Conservation (phyloP, 2,113 vertebrate species). For the Nesoenas mayeri region DNA sequence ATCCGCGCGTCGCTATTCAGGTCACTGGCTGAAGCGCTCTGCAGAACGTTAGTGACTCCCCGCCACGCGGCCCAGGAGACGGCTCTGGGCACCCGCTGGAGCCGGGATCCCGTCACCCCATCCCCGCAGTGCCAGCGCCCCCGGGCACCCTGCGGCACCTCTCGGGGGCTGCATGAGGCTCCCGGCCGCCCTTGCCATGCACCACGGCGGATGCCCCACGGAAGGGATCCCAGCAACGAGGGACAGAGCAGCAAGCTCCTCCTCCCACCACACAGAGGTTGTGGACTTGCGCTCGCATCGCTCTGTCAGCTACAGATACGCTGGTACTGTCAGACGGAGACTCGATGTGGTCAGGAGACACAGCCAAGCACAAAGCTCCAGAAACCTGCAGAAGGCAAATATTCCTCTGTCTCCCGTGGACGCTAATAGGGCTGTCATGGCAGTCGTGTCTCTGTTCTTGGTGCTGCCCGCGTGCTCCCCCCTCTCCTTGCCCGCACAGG, state of each 20-base stretch:
- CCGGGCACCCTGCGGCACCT: rapidly evolving
- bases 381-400: constrained; percentile 7
- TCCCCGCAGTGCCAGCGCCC: rapidly evolving
- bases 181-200: rapidly evolving
- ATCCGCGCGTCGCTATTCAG: background rate
- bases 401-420: constrained; percentile 12
- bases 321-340: background rate
- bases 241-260: background rate
- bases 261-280: background rate
- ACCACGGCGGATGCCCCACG: rapidly evolving
- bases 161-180: background rate
- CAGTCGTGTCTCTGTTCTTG: background rate
- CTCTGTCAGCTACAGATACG: background rate
- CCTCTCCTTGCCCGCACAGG: background rate
- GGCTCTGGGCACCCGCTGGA: background rate
- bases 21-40: constrained; percentile 48
- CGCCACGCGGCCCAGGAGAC: background rate
- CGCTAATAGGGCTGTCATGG: background rate
- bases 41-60: background rate
- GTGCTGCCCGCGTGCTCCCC: background rate
- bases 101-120: rapidly evolving
- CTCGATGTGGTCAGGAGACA: background rate
- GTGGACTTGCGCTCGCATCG: rapidly evolving
- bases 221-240: rapidly evolving
- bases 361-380: background rate